Evolutionary conservation across 2,888 invertebrate species (phyloP).

Genomic region (Emmelina monodactyla): DNA sequence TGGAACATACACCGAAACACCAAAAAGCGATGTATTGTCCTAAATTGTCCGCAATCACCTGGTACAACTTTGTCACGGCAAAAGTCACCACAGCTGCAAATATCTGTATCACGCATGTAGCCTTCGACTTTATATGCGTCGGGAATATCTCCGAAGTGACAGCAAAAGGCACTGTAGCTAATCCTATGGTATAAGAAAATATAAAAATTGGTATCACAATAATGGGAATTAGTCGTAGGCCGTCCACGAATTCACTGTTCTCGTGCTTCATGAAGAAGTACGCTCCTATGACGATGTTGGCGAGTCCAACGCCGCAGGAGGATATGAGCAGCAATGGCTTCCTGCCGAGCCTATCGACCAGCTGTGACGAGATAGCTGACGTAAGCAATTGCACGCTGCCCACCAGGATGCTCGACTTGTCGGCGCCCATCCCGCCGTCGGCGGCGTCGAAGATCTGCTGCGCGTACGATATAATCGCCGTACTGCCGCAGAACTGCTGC

Average conservation of each 20-base stretch:
- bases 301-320: slow-evolving; percentile 59
- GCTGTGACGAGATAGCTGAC: slow-evolving; percentile 61
- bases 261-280: slow-evolving; percentile 64
- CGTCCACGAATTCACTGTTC: slow-evolving; percentile 45
- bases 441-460: slow-evolving; percentile 69
- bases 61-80: slow-evolving; percentile 66
- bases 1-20: slow-evolving; percentile 57
- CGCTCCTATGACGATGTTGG: slow-evolving; percentile 59
- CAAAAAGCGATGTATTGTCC: slow-evolving; percentile 64
- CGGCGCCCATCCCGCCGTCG: slow-evolving; percentile 49
- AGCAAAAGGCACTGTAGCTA: slow-evolving; percentile 70
- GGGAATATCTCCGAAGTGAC: slow-evolving; percentile 72
- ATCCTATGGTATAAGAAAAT: slow-evolving; percentile 68
- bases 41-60: slow-evolving; percentile 56
- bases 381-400: slow-evolving; percentile 62
- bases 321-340: slow-evolving; percentile 67
- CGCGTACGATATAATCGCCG: slow-evolving; percentile 65
- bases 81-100: slow-evolving; percentile 67
- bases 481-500: slow-evolving; percentile 69
- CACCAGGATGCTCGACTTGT: slow-evolving; percentile 59
- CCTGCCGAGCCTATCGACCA: slow-evolving; percentile 69
- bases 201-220: slow-evolving; percentile 68
- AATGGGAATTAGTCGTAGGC: slow-evolving; percentile 64
- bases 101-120: slow-evolving; percentile 69
- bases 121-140: slow-evolving; percentile 68